Evolutionary conservation across 2,888 invertebrate species (phyloP).

Genomic region (Lochmaea crataegi): DNA sequence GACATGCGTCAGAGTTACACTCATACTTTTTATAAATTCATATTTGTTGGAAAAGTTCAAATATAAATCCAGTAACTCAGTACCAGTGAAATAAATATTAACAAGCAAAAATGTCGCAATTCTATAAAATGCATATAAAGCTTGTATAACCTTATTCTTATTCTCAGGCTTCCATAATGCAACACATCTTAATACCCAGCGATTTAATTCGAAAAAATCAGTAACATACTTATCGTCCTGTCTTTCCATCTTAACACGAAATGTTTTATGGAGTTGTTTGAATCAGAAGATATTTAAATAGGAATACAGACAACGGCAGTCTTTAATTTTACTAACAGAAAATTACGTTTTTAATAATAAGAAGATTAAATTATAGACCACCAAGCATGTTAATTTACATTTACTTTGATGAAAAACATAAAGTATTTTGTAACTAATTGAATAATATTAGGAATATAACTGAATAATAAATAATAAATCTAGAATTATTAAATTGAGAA

Average conservation of each 20-base stretch:
- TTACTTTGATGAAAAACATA: background rate
- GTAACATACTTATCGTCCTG: constrained; percentile 23
- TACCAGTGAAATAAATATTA: constrained; percentile 53
- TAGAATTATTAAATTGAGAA: background rate
- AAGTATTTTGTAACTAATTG: background rate
- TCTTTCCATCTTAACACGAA: background rate
- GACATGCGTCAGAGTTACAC: constrained; percentile 54
- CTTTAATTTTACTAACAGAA: background rate
- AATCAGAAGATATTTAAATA: background rate
- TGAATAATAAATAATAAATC: background rate
- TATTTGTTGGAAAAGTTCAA: constrained; percentile 45
- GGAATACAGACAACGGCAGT: background rate
- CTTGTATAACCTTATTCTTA: constrained; percentile 38
- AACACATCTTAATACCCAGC: constrained; percentile 26
- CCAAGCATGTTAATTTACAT: background rate
- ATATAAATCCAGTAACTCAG: constrained; percentile 50
- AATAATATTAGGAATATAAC: background rate
- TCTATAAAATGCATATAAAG: constrained; percentile 50
- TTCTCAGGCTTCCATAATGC: constrained; percentile 54
- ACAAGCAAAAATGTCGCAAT: constrained; percentile 52
- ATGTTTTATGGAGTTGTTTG: background rate
- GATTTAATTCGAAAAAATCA: background rate
- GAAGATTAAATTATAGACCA: background rate
- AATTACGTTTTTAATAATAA: background rate
- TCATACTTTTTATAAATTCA: constrained; percentile 54